Evolutionary conservation across 2,888 invertebrate genomes (phyloP), one percentile per base, ranked within the genome.

Genomic region (Drosophila kanekoi): DNA sequence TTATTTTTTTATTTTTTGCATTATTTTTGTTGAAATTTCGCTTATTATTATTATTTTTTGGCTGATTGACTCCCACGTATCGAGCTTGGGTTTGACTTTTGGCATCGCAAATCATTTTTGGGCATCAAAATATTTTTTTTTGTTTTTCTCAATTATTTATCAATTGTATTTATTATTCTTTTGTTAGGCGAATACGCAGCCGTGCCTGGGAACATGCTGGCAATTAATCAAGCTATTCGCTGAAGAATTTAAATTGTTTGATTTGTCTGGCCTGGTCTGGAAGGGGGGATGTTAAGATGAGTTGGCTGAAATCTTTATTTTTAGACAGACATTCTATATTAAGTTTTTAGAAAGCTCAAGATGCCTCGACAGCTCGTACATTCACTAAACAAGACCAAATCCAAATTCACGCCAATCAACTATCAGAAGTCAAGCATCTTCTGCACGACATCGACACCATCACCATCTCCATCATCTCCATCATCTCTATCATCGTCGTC

Each of bases 51-150:
- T 18, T n/a, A n/a, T 59, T 78, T 79, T 72, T 73, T 32, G 60
- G 38, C 54, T 79, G 77, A 86, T 79, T 86, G 82, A 88, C 83
- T 83, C 89, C 88, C 82, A 87, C 86, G 82, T 81, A 68, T 60
- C 57, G 49, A n/a, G 16, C 32, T 32, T 32, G 41, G 18, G 33
- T 43, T 85, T 85, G 82, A 76, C 82, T 87, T 66, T 87, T 75
- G 62, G 57, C 84, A 69, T 82, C 66, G 68, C 81, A 54, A 87
- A 75, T 82, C 66, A 67, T 53, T 75, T 70, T 77, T 54, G 87
- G 72, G 77, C 68, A 86, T 86, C 89, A 75, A 2, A 28, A 28
- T 8, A 8, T 8, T 28, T 28, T 68, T 75, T 57, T 38, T 59
- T 43, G 56, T 43, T 35, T 10, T 10, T 37, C 23, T 37, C 16